These are phyloP conservation scores for Eremophila alpestris DNA, from an alignment of 2,797 vertebrate genomes.

Conservation along the genomic window DNA sequence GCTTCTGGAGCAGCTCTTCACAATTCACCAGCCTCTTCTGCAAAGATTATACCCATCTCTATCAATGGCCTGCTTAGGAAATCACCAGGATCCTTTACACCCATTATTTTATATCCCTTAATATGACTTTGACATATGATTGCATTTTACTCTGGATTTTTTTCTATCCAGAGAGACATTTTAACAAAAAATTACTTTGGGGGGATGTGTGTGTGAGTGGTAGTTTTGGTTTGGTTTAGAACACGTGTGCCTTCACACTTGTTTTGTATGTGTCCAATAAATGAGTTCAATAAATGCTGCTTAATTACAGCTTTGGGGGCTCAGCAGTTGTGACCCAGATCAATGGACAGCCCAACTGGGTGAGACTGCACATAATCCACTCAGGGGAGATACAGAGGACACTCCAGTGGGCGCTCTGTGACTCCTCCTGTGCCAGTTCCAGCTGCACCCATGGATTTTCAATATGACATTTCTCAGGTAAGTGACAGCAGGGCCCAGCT, in stretches of 20 bases:
- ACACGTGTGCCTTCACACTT: background rate
- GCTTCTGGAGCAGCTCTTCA: background rate
- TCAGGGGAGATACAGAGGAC: background rate
- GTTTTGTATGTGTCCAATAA: background rate
- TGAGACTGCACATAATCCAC: background rate
- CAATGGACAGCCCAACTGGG: background rate
- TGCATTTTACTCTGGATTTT: background rate
- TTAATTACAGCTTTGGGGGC: background rate
- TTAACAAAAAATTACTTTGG: background rate
- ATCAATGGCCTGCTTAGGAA: background rate
- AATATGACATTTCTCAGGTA: background rate
- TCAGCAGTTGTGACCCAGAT: background rate
- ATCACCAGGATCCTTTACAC: background rate
- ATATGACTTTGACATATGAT: background rate
- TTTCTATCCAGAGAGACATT: background rate
- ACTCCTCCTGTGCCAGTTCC: background rate
- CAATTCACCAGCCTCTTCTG: background rate
- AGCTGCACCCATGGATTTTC: background rate
- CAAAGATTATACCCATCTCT: background rate
- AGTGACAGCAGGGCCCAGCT: background rate
- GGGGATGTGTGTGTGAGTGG: rapidly evolving
- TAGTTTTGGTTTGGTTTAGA: background rate
- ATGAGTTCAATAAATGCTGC: background rate
- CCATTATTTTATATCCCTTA: background rate
- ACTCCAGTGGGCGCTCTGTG: background rate